Conservation (phyloP, 23 tunicate species). For the Diplosoma virens region DNA sequence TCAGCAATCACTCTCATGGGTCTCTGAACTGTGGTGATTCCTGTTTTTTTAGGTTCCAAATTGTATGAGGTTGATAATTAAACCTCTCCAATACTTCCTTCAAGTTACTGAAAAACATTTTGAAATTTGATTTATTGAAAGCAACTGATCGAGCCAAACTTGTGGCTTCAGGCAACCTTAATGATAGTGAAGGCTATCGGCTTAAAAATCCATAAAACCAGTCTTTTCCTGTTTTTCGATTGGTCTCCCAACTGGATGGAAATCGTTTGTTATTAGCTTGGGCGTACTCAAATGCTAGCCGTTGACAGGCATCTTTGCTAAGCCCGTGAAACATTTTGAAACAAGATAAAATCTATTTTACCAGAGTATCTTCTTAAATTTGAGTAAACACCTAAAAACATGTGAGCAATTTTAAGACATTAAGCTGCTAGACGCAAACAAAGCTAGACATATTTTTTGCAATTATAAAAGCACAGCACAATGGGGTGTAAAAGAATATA, state of each 20-base stretch:
- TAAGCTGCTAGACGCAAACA: background rate
- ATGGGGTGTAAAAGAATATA: background rate
- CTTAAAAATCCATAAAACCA: slow-evolving; percentile 38
- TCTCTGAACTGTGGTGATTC: slow-evolving; percentile 31
- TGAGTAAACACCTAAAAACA: background rate
- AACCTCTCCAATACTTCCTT: slow-evolving; percentile 2
- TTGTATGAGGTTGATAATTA: background rate
- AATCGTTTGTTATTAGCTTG: slow-evolving; percentile 1
- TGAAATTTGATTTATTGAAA: slow-evolving; percentile 19
- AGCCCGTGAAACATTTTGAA: slow-evolving; percentile 19
- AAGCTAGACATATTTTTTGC: background rate
- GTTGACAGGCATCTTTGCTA: background rate
- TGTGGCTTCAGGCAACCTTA: slow-evolving; percentile 36
- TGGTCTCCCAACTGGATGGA: slow-evolving; percentile 21
- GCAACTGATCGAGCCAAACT: slow-evolving; percentile 38
- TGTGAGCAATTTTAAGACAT: background rate
- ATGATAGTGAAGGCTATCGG: background rate
- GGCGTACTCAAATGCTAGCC: slow-evolving; percentile 10
- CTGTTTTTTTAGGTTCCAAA: slow-evolving; percentile 56
- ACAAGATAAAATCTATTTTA: background rate
- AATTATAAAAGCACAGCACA: background rate
- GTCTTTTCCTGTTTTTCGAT: slow-evolving; percentile 36
- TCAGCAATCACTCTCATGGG: slow-evolving; percentile 13
- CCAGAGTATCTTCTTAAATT: background rate
- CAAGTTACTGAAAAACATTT: slow-evolving; percentile 26